phyloP scores from a whole-genome alignment of 1,140 invertebrate genomes.

The Caenorhabditis tropicalis region DNA sequence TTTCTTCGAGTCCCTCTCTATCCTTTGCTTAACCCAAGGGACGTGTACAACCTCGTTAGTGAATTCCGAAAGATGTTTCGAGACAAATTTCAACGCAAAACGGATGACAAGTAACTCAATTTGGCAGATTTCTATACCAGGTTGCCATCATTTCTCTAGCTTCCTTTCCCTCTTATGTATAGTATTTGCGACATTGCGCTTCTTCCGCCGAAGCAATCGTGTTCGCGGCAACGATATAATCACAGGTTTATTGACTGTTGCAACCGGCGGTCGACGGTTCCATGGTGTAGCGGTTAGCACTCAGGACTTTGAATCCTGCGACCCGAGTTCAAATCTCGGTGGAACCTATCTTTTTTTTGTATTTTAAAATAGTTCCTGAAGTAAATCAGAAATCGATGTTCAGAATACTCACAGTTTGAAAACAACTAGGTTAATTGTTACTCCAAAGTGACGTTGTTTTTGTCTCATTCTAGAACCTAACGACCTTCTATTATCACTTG shows the following conservation, averaged over 20 bases:
- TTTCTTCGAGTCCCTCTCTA: not conserved
- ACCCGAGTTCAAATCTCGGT: slow-evolving; percentile 70
- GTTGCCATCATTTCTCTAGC: not conserved
- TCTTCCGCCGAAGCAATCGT: not conserved
- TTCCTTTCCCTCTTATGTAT: not conserved
- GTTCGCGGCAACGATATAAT: not conserved
- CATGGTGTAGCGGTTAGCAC: slow-evolving; percentile 68
- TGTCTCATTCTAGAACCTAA: not conserved
- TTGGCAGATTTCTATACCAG: slow-evolving; percentile 20
- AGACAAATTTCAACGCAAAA: slow-evolving; percentile 19
- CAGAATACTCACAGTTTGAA: not conserved
- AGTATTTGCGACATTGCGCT: slow-evolving; percentile 1
- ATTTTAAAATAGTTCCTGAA: no score
- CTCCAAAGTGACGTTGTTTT: not conserved
- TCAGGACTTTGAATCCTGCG: slow-evolving; percentile 71
- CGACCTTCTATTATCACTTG: slow-evolving; percentile 24
- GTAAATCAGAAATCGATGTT: no score
- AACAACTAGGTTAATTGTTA: not conserved
- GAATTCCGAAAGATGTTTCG: not conserved
- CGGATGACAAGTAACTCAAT: slow-evolving; percentile 36
- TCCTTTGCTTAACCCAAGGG: not conserved
- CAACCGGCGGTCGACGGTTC: not conserved
- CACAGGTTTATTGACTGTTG: not conserved
- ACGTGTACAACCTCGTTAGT: not conserved
- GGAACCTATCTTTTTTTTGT: slow-evolving; percentile 1